Evolutionary conservation across 2,113 vertebrate species (phyloP), one percentile per base, ranked within the genome.

Genomic region (Notarius quadriscutis): DNA sequence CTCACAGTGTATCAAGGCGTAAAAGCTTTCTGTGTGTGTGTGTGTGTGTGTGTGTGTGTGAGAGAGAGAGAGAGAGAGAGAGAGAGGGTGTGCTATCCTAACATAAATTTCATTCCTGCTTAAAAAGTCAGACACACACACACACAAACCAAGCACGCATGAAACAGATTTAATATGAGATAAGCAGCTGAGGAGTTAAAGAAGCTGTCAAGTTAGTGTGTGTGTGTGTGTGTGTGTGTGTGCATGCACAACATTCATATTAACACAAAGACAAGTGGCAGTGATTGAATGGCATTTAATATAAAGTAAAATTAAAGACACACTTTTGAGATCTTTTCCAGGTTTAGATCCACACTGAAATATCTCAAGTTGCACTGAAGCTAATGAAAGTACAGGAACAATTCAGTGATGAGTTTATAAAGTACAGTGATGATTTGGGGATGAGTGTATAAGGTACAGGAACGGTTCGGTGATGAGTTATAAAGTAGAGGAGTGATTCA

Each of bases 131-230:
- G 3, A 81, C 74, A 53, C 48, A 77, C 75, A 78, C 74, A 77
- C 50, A 53, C 74, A 77, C 71, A 48, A 18, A 74, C 34, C 17
- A 22, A 27, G 22, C 53, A 81, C 1, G 5, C 80, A 82, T 81
- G 27, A 81, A 81, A 81, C 55, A 81, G 79, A 81, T 81, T 81
- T 60, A 81, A 81, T 60, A 81, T 30, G 27, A 81, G 79, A 81
- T 81, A 81, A 60, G 55, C 55, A 60, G 79, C 79, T 81, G 79
- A 81, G 79, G 55, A 60, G 79, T 81, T 81, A 81, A 81, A 81
- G 79, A 58, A 51, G 51, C 75, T 55, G 50, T 78, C 75, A 78
- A 78, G 72, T 75, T 50, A 50, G 72, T 71, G n/a, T 75, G 41
- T 75, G 72, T 50, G 41, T 50, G 3, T 10, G 71, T 41, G 71